Conservation (phyloP, 2,888 invertebrate species). For the Lutraria lutraria region DNA sequence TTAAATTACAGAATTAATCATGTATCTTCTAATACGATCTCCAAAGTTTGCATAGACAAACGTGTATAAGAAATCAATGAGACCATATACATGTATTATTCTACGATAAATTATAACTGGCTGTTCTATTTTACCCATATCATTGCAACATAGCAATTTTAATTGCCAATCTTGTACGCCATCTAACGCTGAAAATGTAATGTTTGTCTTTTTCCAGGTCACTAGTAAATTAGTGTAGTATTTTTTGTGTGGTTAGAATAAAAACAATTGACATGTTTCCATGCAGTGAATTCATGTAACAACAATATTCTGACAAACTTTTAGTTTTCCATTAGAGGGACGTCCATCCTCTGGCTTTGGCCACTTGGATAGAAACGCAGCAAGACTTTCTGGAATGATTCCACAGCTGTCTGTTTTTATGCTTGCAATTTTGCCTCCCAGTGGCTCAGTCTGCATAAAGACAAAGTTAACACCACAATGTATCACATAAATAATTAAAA, state of each 20-base stretch:
- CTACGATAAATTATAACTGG: too few species aligned
- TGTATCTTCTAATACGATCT: too few species aligned
- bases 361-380: constrained; percentile 88
- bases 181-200: too few species aligned
- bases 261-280: neutral
- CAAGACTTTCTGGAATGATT: constrained; percentile 89
- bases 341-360: constrained; percentile 85
- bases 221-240: too few species aligned
- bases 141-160: too few species aligned
- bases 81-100: too few species aligned
- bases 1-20: neutral
- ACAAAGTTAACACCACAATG: neutral
- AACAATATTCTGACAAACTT: constrained; percentile 13
- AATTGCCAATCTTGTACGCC: too few species aligned
- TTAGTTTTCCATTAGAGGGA: constrained; percentile 89
- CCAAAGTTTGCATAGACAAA: too few species aligned
- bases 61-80: too few species aligned
- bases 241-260: too few species aligned
- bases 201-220: too few species aligned
- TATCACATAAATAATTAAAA: neutral
- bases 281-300: neutral
- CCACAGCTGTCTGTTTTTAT: constrained; percentile 92
- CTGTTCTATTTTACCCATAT: too few species aligned
- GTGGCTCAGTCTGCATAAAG: constrained; percentile 90
- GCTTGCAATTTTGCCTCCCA: constrained; percentile 89